A percentile compares a stretch with the other conserved stretches of the same genome.
Evolutionary conservation across 2,888 invertebrate genomes (phyloP).

Genomic region (Calliopum simillimum): DNA sequence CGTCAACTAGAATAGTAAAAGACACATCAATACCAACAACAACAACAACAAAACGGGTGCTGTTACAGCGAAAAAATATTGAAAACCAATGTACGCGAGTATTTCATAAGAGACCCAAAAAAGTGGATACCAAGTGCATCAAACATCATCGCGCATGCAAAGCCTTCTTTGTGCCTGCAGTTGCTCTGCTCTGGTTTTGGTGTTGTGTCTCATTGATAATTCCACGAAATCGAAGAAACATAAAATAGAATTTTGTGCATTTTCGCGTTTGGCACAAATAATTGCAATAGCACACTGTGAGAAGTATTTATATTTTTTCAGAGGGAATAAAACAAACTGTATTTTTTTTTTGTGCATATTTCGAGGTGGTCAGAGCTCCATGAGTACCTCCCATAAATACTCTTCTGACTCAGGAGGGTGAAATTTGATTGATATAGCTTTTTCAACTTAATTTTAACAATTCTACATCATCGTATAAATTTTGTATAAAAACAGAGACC

Average conservation of each 20-base stretch:
- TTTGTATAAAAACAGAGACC: no score
- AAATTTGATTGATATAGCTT: no score
- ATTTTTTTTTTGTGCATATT: no score
- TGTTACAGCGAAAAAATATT: background rate
- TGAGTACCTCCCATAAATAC: no score
- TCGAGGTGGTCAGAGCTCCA: no score
- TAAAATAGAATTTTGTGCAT: constrained; percentile 49
- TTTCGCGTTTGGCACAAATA: constrained; percentile 10
- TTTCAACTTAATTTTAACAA: no score
- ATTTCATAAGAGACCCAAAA: background rate
- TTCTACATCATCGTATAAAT: no score
- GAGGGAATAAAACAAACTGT: no score
- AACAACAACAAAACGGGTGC: background rate
- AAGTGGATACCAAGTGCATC: constrained; percentile 4
- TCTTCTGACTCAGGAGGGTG: no score
- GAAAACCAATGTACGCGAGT: background rate
- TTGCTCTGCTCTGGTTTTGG: no score
- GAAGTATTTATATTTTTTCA: background rate
- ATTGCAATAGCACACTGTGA: background rate
- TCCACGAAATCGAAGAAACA: constrained; percentile 61
- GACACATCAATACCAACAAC: constrained; percentile 6
- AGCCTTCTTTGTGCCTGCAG: background rate
- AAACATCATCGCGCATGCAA: constrained; percentile 11
- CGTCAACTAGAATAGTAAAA: constrained; percentile 4
- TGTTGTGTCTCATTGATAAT: constrained; percentile 55